These are phyloP conservation scores for Apis laboriosa DNA, from an alignment of 1,140 invertebrate species.

Conservation along the genomic window DNA sequence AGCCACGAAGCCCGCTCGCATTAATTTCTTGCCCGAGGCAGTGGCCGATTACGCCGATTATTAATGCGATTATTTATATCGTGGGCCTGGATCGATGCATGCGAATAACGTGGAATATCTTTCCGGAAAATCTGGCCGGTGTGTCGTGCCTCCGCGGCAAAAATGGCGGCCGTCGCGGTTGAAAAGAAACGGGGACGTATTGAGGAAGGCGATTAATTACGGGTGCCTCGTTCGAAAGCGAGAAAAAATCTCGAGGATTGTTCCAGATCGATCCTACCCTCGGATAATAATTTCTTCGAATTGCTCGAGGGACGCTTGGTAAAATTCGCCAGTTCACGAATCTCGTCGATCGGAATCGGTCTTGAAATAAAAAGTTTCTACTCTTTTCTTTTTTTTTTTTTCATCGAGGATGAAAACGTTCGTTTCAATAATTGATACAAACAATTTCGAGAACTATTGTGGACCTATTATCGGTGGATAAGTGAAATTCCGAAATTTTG, in stretches of 20 bases:
- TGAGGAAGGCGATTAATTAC: constrained; percentile 48
- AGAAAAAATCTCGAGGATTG: background rate
- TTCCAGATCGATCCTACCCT: background rate
- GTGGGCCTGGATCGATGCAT: constrained; percentile 37
- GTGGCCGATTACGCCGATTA: constrained; percentile 50
- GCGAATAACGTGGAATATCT: constrained; percentile 42
- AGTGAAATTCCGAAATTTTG: no score
- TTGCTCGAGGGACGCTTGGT: background rate
- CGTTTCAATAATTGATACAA: no score
- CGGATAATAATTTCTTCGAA: background rate
- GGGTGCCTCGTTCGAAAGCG: background rate
- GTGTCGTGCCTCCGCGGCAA: background rate
- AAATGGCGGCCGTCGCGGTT: background rate
- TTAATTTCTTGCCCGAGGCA: constrained; percentile 32
- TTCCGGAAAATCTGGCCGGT: constrained; percentile 22
- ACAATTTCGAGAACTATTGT: no score
- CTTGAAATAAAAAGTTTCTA: no score
- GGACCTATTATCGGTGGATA: no score
- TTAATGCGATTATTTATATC: constrained; percentile 62
- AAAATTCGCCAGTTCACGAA: background rate
- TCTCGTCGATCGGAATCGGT: background rate
- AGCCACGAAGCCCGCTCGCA: constrained; percentile 13
- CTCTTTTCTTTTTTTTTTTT: no score
- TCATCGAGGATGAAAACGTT: no score
- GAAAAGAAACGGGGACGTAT: constrained; percentile 21